Conservation (phyloP, 2,888 invertebrate genomes). For the Drepanosiphum platanoidis region DNA sequence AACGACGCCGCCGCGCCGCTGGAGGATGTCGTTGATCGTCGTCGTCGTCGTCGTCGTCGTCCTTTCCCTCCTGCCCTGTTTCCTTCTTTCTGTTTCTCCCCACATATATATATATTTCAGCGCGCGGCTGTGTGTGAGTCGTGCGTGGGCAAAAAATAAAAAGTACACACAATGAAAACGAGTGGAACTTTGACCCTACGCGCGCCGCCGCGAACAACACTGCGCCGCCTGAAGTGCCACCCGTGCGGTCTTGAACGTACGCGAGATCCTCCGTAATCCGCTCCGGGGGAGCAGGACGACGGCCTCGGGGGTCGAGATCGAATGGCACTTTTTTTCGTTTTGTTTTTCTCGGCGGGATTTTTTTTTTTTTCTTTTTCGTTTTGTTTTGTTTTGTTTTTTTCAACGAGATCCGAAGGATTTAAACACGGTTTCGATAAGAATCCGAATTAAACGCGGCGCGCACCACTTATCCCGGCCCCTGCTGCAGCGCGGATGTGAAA, state of each 20-base stretch:
- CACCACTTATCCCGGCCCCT: not conserved
- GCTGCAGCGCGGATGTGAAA: not conserved
- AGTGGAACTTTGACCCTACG: slow-evolving; percentile 33
- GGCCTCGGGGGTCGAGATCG: slow-evolving; percentile 4
- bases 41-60: not conserved
- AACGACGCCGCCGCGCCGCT: not conserved
- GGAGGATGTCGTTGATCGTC: slow-evolving; percentile 26
- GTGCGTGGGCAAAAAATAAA: not conserved
- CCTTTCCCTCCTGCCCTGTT: not conserved
- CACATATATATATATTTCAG: not conserved
- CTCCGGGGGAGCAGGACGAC: not conserved
- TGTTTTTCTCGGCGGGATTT: not conserved
- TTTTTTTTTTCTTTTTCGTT: not conserved
- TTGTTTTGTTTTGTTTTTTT: not conserved
- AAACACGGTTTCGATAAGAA: slow-evolving; percentile 38
- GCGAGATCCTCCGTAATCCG: slow-evolving; percentile 9
- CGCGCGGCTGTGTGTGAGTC: not conserved
- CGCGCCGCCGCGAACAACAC: not conserved
- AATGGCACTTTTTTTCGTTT: slow-evolving; percentile 7
- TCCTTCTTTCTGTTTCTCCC: not conserved
- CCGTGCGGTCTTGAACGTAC: slow-evolving; percentile 7
- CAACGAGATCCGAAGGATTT: not conserved
- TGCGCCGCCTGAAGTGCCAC: slow-evolving; percentile 18
- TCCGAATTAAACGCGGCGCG: slow-evolving; percentile 28
- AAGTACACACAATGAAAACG: slow-evolving; percentile 34